A percentile compares a stretch with the other conserved stretches of the same genome.
Conservation (phyloP, 2,888 invertebrate genomes). For the Ypsolopha scabrella region DNA sequence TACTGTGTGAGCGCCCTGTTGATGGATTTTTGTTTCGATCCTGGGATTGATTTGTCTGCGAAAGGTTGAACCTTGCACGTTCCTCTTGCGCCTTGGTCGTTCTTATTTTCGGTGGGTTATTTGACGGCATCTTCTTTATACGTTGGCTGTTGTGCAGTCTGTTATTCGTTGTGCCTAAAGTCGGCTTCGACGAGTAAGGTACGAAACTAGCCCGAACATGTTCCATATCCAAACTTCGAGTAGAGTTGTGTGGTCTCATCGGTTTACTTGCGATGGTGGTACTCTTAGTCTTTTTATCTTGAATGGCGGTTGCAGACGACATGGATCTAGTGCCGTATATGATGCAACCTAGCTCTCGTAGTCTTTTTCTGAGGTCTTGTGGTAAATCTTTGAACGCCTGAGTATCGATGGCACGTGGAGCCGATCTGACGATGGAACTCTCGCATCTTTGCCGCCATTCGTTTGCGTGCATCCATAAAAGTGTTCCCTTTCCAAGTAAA, state of each 20-base stretch:
- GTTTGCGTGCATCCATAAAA: slow-evolving; percentile 24
- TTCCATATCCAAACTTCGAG: slow-evolving; percentile 36
- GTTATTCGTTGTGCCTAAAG: slow-evolving; percentile 17
- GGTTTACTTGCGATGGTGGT: slow-evolving; percentile 2
- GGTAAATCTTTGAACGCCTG: slow-evolving; percentile 46
- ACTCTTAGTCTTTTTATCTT: slow-evolving; percentile 23
- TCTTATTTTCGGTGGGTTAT: slow-evolving; percentile 32
- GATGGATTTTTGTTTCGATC: slow-evolving; percentile 13
- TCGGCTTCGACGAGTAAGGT: slow-evolving; percentile 38
- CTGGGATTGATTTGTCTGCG: slow-evolving; percentile 30
- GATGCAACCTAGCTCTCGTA: slow-evolving; percentile 43
- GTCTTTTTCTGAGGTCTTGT: slow-evolving; percentile 36
- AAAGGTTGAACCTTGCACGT: slow-evolving; percentile 46
- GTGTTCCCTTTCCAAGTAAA: slow-evolving; percentile 15
- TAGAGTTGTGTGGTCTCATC: slow-evolving; percentile 14
- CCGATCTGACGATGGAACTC: slow-evolving; percentile 35
- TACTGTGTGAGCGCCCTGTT: slow-evolving; percentile 8
- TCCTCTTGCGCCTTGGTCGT: slow-evolving; percentile 57
- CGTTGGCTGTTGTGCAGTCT: slow-evolving; percentile 21
- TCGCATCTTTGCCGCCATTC: slow-evolving; percentile 45
- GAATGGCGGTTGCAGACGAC: slow-evolving; percentile 11
- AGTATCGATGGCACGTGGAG: slow-evolving; percentile 36
- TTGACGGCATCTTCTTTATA: slow-evolving; percentile 19
- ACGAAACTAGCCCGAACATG: slow-evolving; percentile 45
- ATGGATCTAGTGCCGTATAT: slow-evolving; percentile 29